These are phyloP conservation scores for Amazona ochrocephala DNA, from an alignment of 2,797 vertebrate genomes.

Conservation along the genomic window DNA sequence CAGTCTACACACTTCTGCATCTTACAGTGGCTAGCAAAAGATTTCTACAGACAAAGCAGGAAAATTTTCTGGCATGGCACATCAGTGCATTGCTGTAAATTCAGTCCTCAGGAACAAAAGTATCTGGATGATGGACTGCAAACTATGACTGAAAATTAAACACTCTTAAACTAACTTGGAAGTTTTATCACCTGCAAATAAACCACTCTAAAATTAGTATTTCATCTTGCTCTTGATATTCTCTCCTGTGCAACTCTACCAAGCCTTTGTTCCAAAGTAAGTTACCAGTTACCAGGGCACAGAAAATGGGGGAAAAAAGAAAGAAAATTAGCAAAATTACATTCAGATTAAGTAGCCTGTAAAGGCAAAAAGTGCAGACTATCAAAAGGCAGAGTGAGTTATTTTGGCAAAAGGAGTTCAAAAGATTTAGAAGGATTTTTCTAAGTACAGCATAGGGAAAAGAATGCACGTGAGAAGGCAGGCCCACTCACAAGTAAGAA, in stretches of 20 bases:
- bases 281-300: neutral
- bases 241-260: neutral
- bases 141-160: neutral
- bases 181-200: neutral
- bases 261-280: neutral
- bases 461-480: neutral
- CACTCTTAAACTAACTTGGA: neutral
- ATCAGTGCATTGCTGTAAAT: neutral
- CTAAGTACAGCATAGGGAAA: slow-evolving; percentile 1
- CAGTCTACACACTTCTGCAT: neutral
- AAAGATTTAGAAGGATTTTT: slow-evolving; percentile 30
- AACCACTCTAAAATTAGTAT: neutral
- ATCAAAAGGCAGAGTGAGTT: neutral
- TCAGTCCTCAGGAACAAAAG: neutral
- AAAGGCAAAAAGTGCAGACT: neutral
- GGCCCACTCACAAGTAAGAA: neutral
- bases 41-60: neutral
- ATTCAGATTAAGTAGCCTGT: slow-evolving; percentile 4
- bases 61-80: slow-evolving; percentile 35
- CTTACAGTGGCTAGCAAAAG: neutral
- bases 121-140: neutral
- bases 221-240: neutral
- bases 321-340: neutral
- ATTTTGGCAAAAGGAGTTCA: neutral
- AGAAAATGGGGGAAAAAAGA: neutral